Percentiles rank a stretch among this genome's conserved stretches.
Conservation (phyloP, 2,797 vertebrate species). For the Acomys russatus region DNA sequence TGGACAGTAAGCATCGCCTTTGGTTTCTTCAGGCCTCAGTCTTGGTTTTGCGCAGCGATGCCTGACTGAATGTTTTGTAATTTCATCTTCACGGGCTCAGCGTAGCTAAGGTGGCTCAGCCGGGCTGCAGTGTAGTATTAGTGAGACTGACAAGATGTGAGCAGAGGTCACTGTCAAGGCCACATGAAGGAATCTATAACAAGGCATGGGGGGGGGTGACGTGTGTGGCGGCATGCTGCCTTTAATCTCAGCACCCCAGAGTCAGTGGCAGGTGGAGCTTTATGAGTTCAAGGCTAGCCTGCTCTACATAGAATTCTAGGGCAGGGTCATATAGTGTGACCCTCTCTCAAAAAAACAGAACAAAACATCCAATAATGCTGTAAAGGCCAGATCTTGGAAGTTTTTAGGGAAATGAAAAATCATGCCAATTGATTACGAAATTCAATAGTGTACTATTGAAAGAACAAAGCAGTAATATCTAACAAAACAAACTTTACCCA, state of each 20-base stretch:
- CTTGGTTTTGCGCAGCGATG: not conserved
- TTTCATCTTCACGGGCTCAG: not conserved
- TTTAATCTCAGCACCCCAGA: not conserved
- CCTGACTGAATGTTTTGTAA: not conserved
- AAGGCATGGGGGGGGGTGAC: too few relatives aligned
- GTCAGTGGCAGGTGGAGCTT: not conserved
- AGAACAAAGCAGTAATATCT: not conserved
- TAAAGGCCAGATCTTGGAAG: not conserved
- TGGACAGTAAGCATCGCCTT: not conserved
- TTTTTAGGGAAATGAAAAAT: not conserved
- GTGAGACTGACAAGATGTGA: not conserved
- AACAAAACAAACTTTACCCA: conserved; percentile 38
- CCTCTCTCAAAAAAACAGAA: not conserved
- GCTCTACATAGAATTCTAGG: too few relatives aligned
- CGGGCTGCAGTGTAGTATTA: not conserved
- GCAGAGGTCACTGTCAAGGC: not conserved
- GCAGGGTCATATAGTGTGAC: not conserved
- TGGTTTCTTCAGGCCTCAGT: not conserved
- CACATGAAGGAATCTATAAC: not conserved
- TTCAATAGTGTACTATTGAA: not conserved
- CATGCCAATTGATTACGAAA: conserved; percentile 9
- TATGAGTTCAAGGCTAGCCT: not conserved
- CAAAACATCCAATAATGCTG: not conserved
- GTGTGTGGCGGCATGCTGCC: too few relatives aligned
- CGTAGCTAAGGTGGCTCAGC: not conserved